phyloP scores from a whole-genome alignment of 2,888 invertebrate species.

The Microctonus brassicae region DNA sequence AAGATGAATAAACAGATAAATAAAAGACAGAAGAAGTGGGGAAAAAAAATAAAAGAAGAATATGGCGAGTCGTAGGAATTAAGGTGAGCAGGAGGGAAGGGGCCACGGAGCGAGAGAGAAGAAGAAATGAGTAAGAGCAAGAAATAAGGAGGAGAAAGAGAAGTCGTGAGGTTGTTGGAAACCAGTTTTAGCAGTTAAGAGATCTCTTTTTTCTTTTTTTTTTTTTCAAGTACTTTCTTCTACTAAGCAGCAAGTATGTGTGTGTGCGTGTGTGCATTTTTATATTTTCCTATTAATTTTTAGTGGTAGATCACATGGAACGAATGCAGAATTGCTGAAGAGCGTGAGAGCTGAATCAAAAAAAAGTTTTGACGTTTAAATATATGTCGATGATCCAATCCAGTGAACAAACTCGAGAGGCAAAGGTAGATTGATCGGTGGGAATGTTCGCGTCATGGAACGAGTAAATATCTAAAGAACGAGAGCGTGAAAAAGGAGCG shows the following conservation, averaged over 20 bases:
- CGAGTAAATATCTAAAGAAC: conserved; percentile 20
- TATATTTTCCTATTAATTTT: background rate
- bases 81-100: conserved; percentile 25
- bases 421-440: conserved; percentile 20
- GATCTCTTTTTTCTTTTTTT: conserved; percentile 28
- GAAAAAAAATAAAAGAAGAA: conserved; percentile 26
- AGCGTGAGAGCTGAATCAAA: conserved; percentile 33
- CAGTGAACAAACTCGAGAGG: conserved; percentile 3
- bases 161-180: conserved; percentile 43
- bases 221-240: conserved; percentile 26
- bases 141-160: conserved; percentile 29
- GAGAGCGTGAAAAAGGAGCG: conserved; percentile 44
- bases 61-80: conserved; percentile 29
- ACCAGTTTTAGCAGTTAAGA: conserved; percentile 43
- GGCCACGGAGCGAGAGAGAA: conserved; percentile 18
- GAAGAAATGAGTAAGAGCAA: conserved; percentile 10
- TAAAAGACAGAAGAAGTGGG: conserved; percentile 14
- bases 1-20: conserved; percentile 23
- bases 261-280: conserved; percentile 7
- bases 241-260: background rate
- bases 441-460: conserved; percentile 35
- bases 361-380: background rate
- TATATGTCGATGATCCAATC: conserved; percentile 19
- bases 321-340: conserved; percentile 32
- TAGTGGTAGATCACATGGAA: conserved; percentile 4